Conservation (phyloP, 2,888 invertebrate species). For the Drosophila nr. fundita region DNA sequence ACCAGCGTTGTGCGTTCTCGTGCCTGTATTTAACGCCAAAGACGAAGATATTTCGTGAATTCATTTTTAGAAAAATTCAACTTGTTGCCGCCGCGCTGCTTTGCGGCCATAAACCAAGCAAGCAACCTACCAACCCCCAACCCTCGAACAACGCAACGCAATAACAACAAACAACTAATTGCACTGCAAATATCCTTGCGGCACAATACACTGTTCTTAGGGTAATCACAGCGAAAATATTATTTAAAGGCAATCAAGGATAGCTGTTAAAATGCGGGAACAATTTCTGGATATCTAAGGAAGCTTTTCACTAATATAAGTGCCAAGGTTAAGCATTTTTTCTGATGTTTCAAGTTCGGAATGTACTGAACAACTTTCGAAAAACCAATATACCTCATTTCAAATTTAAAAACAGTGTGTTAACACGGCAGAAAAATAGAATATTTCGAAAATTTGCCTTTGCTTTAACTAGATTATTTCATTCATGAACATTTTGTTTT, state of each 20-base stretch:
- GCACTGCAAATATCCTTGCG: not conserved
- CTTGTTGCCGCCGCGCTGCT: conserved; percentile 69
- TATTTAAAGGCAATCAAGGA: not conserved
- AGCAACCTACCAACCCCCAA: conserved; percentile 23
- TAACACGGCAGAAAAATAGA: conserved; percentile 28
- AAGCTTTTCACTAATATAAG: not conserved
- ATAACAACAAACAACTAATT: conserved; percentile 16
- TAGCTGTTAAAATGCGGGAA: not conserved
- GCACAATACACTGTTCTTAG: not conserved
- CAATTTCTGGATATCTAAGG: not conserved
- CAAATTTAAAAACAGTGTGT: not conserved
- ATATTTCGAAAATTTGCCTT: conserved; percentile 22
- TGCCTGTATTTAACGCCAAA: conserved; percentile 74
- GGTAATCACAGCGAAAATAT: not conserved
- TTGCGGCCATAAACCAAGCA: conserved; percentile 62
- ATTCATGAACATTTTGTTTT: conserved; percentile 56
- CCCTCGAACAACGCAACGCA: conserved; percentile 28
- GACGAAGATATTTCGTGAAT: conserved; percentile 77
- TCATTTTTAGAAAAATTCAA: conserved; percentile 80
- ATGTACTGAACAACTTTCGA: not conserved
- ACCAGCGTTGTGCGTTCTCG: conserved; percentile 64
- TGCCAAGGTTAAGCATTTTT: not conserved
- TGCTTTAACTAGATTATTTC: conserved; percentile 38
- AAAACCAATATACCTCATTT: not conserved
- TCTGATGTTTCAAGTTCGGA: not conserved